phyloP scores from a whole-genome alignment of 1,140 invertebrate species.

The Mesaphorura yosii region DNA sequence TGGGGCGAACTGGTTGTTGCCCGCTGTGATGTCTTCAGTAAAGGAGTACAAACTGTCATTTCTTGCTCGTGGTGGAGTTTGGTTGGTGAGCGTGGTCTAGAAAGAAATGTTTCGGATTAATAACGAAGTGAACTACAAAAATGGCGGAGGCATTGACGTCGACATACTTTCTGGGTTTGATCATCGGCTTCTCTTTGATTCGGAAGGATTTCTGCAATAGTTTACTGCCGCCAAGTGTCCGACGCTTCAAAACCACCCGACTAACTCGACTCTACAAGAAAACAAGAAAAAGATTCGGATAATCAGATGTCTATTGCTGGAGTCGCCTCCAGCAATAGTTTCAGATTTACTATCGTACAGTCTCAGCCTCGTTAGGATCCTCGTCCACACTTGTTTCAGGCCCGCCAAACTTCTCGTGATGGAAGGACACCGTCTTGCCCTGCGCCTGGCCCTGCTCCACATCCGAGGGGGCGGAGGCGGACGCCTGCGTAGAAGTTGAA shows the following conservation, averaged over 20 bases:
- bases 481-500: neutral
- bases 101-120: neutral
- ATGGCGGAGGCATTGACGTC: neutral
- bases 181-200: neutral
- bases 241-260: neutral
- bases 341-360: neutral
- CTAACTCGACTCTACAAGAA: neutral
- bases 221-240: neutral
- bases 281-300: neutral
- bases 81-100: neutral
- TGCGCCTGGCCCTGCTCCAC: neutral
- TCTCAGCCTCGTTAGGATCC: neutral
- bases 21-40: neutral
- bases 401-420: too few species aligned
- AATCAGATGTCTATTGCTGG: neutral
- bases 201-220: constrained; percentile 4
- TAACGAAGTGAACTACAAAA: neutral
- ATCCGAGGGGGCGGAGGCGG: neutral
- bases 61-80: neutral
- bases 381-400: neutral
- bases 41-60: constrained; percentile 6
- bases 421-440: neutral
- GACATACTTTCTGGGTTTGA: neutral
- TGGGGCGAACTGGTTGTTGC: neutral
- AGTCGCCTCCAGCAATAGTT: neutral